phyloP scores from a whole-genome alignment of 2,113 vertebrate species.

The Tretioscincus oriximinensis region DNA sequence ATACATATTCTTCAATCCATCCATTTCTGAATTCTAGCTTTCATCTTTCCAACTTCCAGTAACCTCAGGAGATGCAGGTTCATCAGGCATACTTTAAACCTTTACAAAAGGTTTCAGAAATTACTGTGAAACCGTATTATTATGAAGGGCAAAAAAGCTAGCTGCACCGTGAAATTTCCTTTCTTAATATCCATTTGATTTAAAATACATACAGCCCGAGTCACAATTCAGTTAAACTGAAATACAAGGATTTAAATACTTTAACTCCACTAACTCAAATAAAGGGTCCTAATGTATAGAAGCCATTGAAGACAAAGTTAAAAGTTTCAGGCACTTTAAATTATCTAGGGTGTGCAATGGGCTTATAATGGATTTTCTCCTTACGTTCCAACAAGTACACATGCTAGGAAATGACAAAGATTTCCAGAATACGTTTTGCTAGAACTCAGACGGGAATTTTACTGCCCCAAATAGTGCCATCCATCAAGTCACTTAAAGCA shows the following conservation, averaged over 20 bases:
- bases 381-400: neutral
- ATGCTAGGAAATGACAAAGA: neutral
- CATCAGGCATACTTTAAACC: neutral
- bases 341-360: neutral
- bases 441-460: constrained; percentile 7
- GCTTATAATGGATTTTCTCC: neutral
- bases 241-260: neutral
- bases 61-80: neutral
- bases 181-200: neutral
- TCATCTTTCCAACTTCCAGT: neutral
- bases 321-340: neutral
- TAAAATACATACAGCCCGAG: neutral
- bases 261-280: neutral
- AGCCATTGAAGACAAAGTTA: neutral
- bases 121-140: neutral
- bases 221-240: neutral
- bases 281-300: neutral
- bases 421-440: neutral
- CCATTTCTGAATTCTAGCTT: neutral
- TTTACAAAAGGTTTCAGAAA: neutral
- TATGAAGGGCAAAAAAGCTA: neutral
- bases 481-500: neutral
- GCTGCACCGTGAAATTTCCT: neutral
- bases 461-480: fast-evolving
- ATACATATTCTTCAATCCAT: neutral